Evolutionary conservation across 2,888 invertebrate species (phyloP).

Genomic region (Rhagium mordax): DNA sequence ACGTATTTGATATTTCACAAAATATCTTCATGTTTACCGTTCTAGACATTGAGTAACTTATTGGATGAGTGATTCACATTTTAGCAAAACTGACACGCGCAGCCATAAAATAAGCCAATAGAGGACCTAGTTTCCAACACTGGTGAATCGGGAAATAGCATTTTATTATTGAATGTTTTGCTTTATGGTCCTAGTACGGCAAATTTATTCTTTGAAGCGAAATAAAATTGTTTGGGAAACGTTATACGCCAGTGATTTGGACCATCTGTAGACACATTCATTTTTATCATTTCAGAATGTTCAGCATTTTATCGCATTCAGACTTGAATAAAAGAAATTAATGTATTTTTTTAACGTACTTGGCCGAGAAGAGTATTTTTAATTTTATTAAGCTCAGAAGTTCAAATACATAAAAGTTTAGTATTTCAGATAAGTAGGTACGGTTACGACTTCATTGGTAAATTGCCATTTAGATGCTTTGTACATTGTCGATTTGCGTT

Average conservation of each 20-base stretch:
- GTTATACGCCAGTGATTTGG: background rate
- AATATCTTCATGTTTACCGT: too few relatives aligned
- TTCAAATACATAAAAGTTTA: background rate
- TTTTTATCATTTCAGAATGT: constrained; percentile 20
- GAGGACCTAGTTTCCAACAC: background rate
- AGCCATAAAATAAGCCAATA: background rate
- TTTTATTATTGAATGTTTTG: constrained; percentile 6
- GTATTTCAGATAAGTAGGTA: background rate
- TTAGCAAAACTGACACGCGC: background rate
- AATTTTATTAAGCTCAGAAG: background rate
- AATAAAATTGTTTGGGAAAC: constrained; percentile 10
- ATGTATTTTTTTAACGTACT: background rate
- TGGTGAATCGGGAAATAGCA: background rate
- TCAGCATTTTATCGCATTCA: constrained; percentile 5
- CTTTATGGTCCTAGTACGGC: background rate
- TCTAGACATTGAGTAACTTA: too few relatives aligned
- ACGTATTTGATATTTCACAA: too few relatives aligned
- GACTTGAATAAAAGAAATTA: background rate
- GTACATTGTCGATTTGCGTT: too few relatives aligned
- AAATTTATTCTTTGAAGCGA: constrained; percentile 5
- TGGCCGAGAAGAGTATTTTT: background rate
- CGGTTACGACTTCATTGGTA: background rate
- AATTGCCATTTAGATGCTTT: background rate
- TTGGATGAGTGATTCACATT: too few relatives aligned
- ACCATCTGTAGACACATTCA: constrained; percentile 9